phyloP scores from a whole-genome alignment of 2,113 vertebrate species.

The Paradisaea rubra region DNA sequence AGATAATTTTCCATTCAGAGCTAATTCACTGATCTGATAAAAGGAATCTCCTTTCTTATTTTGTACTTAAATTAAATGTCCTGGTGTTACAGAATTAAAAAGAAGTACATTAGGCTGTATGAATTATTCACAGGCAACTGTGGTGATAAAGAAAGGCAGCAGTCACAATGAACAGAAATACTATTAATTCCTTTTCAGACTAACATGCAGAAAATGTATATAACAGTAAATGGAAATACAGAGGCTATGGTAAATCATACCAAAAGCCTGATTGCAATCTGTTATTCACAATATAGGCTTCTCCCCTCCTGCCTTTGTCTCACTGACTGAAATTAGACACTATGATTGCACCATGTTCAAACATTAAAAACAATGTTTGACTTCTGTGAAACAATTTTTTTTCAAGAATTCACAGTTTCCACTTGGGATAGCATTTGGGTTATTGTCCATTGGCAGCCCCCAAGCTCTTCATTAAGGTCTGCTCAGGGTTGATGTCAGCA shows the following conservation, averaged over 20 bases:
- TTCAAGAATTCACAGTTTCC: not conserved
- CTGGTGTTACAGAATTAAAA: slow-evolving; percentile 54
- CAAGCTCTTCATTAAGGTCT: not conserved
- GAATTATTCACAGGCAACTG: slow-evolving; percentile 63
- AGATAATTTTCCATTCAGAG: slow-evolving; percentile 47
- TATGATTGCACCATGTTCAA: not conserved
- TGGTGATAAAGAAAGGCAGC: slow-evolving; percentile 21
- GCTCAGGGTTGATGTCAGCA: rapidly evolving
- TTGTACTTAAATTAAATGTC: slow-evolving; percentile 49
- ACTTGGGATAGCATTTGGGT: not conserved
- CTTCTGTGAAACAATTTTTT: not conserved
- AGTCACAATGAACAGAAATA: slow-evolving; percentile 30
- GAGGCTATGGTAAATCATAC: not conserved
- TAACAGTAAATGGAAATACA: not conserved
- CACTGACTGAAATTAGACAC: not conserved
- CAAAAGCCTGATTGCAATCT: not conserved
- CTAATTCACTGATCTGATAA: slow-evolving; percentile 55
- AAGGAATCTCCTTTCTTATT: slow-evolving; percentile 50
- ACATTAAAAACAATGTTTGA: not conserved
- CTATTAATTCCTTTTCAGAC: slow-evolving; percentile 48
- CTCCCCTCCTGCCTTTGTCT: not conserved
- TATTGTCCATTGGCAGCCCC: not conserved
- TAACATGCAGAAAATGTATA: not conserved
- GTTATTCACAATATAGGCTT: not conserved
- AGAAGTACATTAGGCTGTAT: slow-evolving; percentile 22